Base-by-base conservation (phyloP, 2,888 invertebrate species). In the Microplitis deprimator region DNA sequence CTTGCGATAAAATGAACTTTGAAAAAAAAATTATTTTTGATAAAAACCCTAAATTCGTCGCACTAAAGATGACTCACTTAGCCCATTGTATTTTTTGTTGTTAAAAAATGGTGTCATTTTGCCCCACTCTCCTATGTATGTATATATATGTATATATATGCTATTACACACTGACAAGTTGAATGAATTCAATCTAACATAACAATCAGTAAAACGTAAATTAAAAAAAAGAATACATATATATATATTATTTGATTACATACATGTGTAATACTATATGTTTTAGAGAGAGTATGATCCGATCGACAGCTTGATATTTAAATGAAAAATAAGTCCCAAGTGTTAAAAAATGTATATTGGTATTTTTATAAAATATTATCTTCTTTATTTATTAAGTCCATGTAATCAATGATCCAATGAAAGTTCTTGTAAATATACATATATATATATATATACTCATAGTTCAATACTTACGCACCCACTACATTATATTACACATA, bases 241-340 rank as follows among this genome's bases (percentile, higher is more conserved):
- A 50, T 13, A 29, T 29, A 29, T 29, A 29, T 29, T 29, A 50
- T 50, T 50, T 1, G 50, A 50, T 50, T 50, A 13, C 50, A 7
- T 50, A 50, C 13, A 13, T 13, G 8, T 50, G 13, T 50, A 50
- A 50, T 50, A 3, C 13, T 50, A 13, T 50, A 13, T 50, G 13
- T 50, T 50, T 50, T 13, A 50, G 50, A 50, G 50, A 50, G 50
- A 50, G 50, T 50, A 50, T 50, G 8, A 50, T 38, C 50, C 69
- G 64, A 76, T 76, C 76, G 76, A 76, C 67, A 76, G 64, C 20
- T 29, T 60, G 65, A 76, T 70, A 61, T 38, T 7, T 17, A 29
- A 71, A 65, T 50, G 68, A 70, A 76, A 76, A 71, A 61, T 69
- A 69, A 61, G n/a, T 61, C 10, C 38, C 39, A 62, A 62, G 62